Evolutionary conservation across 2,888 invertebrate species (phyloP).

Genomic region (Ophioninae sp.): DNA sequence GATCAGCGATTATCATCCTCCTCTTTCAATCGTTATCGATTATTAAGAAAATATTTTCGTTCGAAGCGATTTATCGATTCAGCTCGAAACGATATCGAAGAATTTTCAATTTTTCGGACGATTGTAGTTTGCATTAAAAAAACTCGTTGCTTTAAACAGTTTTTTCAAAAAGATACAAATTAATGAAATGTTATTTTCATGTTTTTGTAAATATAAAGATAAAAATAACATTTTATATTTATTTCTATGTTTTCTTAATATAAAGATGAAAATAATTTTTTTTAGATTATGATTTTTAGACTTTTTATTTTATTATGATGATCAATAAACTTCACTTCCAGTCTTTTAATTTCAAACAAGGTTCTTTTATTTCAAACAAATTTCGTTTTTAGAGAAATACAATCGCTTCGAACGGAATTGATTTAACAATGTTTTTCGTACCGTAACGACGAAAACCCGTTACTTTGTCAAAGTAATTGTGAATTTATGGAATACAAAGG

Average conservation of each 20-base stretch:
- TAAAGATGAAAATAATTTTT: too few species aligned
- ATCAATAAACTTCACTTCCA: too few species aligned
- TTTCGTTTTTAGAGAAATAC: background rate
- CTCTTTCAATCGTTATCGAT: background rate
- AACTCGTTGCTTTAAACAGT: background rate
- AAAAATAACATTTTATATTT: too few species aligned
- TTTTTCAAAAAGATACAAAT: background rate
- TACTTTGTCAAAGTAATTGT: constrained; percentile 6
- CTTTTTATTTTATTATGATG: too few species aligned
- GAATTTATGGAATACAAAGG: background rate
- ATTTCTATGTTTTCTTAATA: too few species aligned
- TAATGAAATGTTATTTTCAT: too few species aligned
- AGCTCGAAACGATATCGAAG: background rate
- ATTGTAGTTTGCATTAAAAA: background rate
- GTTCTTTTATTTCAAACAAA: background rate
- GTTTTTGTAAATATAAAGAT: too few species aligned
- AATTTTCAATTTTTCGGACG: background rate
- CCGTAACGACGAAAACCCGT: constrained; percentile 27
- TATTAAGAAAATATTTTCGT: background rate
- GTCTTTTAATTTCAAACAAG: too few species aligned
- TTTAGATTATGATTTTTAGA: too few species aligned
- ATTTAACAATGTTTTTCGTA: constrained; percentile 10
- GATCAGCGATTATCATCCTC: background rate
- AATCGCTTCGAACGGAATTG: background rate
- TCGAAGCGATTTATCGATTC: background rate